Evolutionary conservation across 2,113 vertebrate species (phyloP).

Genomic region (Solea senegalensis): DNA sequence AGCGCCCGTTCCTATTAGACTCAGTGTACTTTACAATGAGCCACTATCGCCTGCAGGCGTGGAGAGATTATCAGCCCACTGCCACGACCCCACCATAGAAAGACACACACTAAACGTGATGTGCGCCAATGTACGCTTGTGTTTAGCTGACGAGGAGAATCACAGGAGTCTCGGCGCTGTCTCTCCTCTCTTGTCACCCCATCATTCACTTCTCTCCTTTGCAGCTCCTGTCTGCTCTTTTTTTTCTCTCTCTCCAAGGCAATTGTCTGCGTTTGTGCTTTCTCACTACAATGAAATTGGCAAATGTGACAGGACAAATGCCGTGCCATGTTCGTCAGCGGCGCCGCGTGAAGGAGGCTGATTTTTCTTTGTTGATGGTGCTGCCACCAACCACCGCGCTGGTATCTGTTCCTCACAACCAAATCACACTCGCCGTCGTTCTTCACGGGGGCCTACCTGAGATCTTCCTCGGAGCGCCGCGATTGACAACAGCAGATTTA

Average conservation of each 20-base stretch:
- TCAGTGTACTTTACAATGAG: constrained; percentile 76
- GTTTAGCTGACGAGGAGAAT: constrained; percentile 64
- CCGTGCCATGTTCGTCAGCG: constrained; percentile 64
- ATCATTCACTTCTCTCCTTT: constrained; percentile 73
- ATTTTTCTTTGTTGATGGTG: constrained; percentile 41
- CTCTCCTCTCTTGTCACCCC: constrained; percentile 66
- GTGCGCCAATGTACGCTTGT: constrained; percentile 51
- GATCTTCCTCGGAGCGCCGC: constrained; percentile 33
- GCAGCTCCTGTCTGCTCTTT: constrained; percentile 44
- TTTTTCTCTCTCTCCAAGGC: constrained; percentile 26
- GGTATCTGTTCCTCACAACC: constrained; percentile 9
- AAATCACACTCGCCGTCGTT: constrained; percentile 33
- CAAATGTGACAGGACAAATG: constrained; percentile 78
- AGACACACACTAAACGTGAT: constrained; percentile 59
- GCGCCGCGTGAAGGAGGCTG: constrained; percentile 8
- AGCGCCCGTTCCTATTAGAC: constrained; percentile 79
- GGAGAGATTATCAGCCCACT: constrained; percentile 72
- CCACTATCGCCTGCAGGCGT: constrained; percentile 73
- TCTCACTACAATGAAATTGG: constrained; percentile 68
- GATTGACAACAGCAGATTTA: constrained; percentile 58
- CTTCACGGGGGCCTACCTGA: constrained; percentile 31
- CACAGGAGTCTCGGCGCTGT: constrained; percentile 60
- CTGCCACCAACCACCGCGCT: constrained; percentile 26
- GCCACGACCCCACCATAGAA: constrained; percentile 56
- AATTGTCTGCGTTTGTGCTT: constrained; percentile 68